These are phyloP conservation scores for Paramormyrops kingsleyae DNA, from an alignment of 2,113 vertebrate species.

Conservation along the genomic window DNA sequence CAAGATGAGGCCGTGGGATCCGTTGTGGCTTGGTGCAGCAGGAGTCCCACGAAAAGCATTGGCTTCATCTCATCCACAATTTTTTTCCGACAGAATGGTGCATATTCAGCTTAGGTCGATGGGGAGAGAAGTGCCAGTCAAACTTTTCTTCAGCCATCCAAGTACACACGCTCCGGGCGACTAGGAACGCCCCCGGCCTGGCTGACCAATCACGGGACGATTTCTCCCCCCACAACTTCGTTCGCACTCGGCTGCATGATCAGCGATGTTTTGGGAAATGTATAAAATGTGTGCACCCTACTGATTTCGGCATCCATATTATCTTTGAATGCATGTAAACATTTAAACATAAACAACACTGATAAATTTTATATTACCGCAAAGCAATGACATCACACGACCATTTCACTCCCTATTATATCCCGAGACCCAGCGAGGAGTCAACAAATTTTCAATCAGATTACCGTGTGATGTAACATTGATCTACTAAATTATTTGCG, in stretches of 20 bases:
- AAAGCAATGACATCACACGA: not conserved
- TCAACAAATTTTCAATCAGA: not conserved
- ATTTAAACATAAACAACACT: not conserved
- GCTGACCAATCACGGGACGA: conserved; percentile 51
- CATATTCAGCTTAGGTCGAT: conserved; percentile 45
- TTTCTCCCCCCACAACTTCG: conserved; percentile 13
- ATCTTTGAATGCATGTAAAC: not conserved
- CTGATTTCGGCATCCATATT: not conserved
- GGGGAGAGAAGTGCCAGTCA: conserved; percentile 57
- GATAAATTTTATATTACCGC: not conserved
- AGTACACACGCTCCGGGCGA: conserved; percentile 37
- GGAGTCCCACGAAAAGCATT: conserved; percentile 53
- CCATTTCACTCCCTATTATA: not conserved
- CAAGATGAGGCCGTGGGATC: conserved; percentile 60
- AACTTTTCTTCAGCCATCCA: conserved; percentile 61
- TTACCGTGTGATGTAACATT: not conserved
- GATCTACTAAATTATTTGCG: not conserved
- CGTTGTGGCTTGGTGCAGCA: conserved; percentile 55
- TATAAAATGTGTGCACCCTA: not conserved
- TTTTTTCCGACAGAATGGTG: conserved; percentile 42
- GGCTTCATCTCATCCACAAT: conserved; percentile 56
- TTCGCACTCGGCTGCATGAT: not conserved
- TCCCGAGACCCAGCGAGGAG: not conserved
- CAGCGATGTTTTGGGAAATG: not conserved
- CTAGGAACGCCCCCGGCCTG: conserved; percentile 29